These are phyloP conservation scores for Crypturellus tataupa DNA, from an alignment of 2,797 vertebrate genomes.

Conservation along the genomic window DNA sequence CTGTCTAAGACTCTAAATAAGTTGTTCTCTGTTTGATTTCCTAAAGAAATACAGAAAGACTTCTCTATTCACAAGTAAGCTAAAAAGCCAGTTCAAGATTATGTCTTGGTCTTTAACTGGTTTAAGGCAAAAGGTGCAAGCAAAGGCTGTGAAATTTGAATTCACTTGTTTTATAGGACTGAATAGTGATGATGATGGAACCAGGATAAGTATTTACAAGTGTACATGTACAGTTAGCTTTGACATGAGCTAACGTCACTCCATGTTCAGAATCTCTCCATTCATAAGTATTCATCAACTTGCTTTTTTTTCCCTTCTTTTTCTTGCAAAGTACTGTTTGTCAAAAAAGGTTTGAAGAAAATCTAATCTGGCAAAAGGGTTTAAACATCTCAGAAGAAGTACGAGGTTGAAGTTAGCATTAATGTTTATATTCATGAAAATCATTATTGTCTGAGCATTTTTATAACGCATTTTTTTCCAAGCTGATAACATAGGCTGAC, in stretches of 20 bases:
- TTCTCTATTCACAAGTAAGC: neutral
- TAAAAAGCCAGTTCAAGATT: neutral
- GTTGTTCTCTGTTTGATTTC: neutral
- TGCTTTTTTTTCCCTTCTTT: neutral
- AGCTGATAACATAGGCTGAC: slow-evolving; percentile 62
- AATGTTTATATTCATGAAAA: slow-evolving; percentile 69
- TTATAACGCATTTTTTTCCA: neutral
- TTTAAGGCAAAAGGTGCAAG: neutral
- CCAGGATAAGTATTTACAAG: slow-evolving; percentile 69
- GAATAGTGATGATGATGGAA: neutral
- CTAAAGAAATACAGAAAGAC: neutral
- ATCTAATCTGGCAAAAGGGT: slow-evolving; percentile 54
- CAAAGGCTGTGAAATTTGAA: neutral
- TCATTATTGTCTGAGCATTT: slow-evolving; percentile 62
- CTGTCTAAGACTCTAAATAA: neutral
- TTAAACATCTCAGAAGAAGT: slow-evolving; percentile 70
- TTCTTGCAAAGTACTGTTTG: slow-evolving; percentile 56
- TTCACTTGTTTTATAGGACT: neutral
- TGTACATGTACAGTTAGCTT: slow-evolving; percentile 26
- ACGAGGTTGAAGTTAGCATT: slow-evolving; percentile 52
- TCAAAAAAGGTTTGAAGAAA: slow-evolving; percentile 64
- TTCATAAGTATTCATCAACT: slow-evolving; percentile 71
- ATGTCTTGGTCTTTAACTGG: neutral
- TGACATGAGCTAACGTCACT: slow-evolving; percentile 58
- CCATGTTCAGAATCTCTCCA: slow-evolving; percentile 61